These are phyloP conservation scores for Caenorhabditis parvicauda DNA, from an alignment of 2,888 invertebrate species.

Conservation along the genomic window DNA sequence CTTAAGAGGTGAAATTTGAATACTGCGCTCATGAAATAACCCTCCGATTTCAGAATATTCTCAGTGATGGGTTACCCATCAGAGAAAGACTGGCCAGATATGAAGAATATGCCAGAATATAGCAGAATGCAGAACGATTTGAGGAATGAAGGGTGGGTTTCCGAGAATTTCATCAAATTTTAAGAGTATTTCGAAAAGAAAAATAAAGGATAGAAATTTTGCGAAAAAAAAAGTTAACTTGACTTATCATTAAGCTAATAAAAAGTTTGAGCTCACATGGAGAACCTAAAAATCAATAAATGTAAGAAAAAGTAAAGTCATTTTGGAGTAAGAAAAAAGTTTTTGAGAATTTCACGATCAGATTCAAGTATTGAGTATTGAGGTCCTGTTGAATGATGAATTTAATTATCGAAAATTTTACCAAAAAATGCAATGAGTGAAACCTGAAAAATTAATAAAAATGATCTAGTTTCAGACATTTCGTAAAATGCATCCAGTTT, in stretches of 20 bases:
- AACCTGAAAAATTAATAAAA: too few species aligned
- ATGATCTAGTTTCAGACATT: too few species aligned
- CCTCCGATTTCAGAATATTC: conserved; percentile 75
- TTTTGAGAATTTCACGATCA: neutral
- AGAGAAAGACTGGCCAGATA: conserved; percentile 56
- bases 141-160: conserved; percentile 71
- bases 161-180: neutral
- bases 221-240: neutral
- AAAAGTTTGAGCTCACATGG: neutral
- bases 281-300: neutral
- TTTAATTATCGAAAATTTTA: too few species aligned
- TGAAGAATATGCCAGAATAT: conserved; percentile 86
- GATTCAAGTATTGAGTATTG: too few species aligned
- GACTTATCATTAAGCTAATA: neutral
- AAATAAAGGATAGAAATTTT: neutral
- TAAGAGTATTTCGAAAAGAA: too few species aligned
- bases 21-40: neutral
- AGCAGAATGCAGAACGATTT: conserved; percentile 91
- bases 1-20: conserved; percentile 67
- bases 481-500: too few species aligned
- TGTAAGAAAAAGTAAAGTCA: neutral
- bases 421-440: too few species aligned
- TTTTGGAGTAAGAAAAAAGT: neutral
- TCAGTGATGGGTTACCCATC: conserved; percentile 91
- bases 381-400: too few species aligned